Evolutionary conservation across 1,140 invertebrate genomes (phyloP), one percentile per base, ranked within the genome.

Genomic region (Trachelipus rathkii): DNA sequence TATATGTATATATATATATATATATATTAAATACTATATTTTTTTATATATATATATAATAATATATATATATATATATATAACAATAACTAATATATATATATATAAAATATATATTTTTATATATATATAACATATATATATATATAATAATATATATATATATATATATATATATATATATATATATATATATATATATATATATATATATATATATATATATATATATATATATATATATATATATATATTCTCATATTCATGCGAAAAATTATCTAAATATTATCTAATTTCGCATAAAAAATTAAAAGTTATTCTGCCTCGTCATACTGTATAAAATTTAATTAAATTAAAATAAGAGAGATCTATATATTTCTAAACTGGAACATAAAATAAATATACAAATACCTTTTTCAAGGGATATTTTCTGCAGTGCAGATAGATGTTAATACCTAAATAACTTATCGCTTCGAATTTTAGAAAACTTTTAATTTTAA

Each of bases 101-200:
- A 60, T 60, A 60, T 60, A 60, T 60, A 60, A 3, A 15, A 15
- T 15, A 15, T 60, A 60, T 60, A 60, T 60, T 4, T 60, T 4
- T 60, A 60, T 60, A 60, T 60, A 60, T 60, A 60, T 60, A 60
- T 60, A 60, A 60, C 8, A 19, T 19, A 60, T 60, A 60, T 60
- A 15, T 60, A 15, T 60, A 60, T 15, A 60, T 60, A 60, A 60
- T 60, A 60, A 13, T 15, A 19, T 60, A 19, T 60, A 60, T 19
- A 13, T 60, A 13, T 15, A 19, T 60, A 60, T 60, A 60, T 60
- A 60, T 60, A 60, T 60, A 60, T 60, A 60, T 60, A 60, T 60
- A 60, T 60, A 60, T 60, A 60, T 60, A 60, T 60, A 60, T 60
- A 60, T 60, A 60, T 60, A 60, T 15, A 15, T 15, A 15, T 15